Evolutionary conservation across 1,140 invertebrate genomes (phyloP), one percentile per base, ranked within the genome.

Genomic region (Diachasma alloeum): DNA sequence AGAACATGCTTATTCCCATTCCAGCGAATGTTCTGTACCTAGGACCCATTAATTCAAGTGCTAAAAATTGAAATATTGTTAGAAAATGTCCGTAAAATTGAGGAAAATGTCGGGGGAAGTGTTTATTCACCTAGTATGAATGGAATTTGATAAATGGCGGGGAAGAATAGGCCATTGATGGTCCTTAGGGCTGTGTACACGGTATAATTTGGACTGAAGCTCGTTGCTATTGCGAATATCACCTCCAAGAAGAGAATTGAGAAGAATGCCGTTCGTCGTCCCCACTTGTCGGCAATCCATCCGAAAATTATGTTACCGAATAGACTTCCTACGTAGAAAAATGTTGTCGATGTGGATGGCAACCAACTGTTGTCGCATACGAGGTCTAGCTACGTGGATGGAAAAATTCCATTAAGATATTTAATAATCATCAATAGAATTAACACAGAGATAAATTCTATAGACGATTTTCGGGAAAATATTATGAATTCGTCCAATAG

Each of bases 231-330:
- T 2, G 93, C 92, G 81, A 94, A 90, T 66, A 93, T 90, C 22
- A 93, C 92, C 85, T 94, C 91, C 68, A 94, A 87, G 75, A 92
- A 89, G 4, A 95, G 91, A 85, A 93, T 94, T 24, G 93, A 89
- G 69, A 94, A 91, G 77, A 94, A 93, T 48, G 94, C 91, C 13
- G 92, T 92, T 68, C 93, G 91, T 53, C 94, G 90, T 10, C 95
- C 94, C 86, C 93, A 92, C 84, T 93, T 93, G 81, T 94, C 93
- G 13, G 93, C 93, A 77, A 94, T 91, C 91, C 92, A 93, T 24
- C 93, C 93, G 79, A 94, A 94, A n/a, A 94, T 90, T 6, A 93
- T 90, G 79, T 93, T 94, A 1, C 93, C 93, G 79, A 94, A 93
- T 13, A 94, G 91, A 31, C 93, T 93, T 13, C 93, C 93, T 9